Evolutionary conservation across 2,797 vertebrate genomes (phyloP).

Genomic region (Sciurus vulgaris): DNA sequence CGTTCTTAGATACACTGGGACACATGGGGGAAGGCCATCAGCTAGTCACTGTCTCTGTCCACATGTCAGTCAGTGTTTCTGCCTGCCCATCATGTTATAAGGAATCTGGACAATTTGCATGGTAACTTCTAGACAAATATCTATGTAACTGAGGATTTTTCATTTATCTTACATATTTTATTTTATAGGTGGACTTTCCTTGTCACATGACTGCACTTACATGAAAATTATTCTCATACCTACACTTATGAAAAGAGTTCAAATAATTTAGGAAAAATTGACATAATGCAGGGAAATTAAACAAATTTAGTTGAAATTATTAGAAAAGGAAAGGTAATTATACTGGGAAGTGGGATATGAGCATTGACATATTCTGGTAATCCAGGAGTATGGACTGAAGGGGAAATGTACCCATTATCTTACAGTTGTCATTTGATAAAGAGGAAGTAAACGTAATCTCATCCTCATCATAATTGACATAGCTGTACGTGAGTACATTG

Average conservation of each 20-base stretch:
- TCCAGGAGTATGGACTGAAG: neutral
- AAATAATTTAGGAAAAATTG: neutral
- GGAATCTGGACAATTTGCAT: neutral
- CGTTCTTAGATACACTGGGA: constrained; percentile 28
- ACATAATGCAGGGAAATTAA: neutral
- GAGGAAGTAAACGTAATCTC: neutral
- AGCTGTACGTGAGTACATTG: neutral
- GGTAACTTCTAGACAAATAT: neutral
- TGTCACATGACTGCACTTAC: neutral
- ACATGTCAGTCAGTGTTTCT: constrained; percentile 38
- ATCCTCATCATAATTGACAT: neutral
- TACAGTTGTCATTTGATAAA: neutral
- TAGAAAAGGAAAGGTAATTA: neutral
- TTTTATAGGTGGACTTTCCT: neutral
- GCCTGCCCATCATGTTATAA: neutral
- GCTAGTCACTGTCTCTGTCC: constrained; percentile 19
- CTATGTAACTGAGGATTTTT: neutral
- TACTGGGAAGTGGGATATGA: neutral
- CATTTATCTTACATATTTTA: neutral
- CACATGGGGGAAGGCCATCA: constrained; percentile 38
- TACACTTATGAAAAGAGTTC: neutral
- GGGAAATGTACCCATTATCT: neutral
- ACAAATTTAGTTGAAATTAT: neutral
- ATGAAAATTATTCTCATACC: neutral
- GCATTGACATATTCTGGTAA: constrained; percentile 25